Percentiles rank a stretch among this genome's conserved stretches.
phyloP scores from a whole-genome alignment of 2,113 vertebrate genomes.

The Sterrhoptilus dennistouni region DNA sequence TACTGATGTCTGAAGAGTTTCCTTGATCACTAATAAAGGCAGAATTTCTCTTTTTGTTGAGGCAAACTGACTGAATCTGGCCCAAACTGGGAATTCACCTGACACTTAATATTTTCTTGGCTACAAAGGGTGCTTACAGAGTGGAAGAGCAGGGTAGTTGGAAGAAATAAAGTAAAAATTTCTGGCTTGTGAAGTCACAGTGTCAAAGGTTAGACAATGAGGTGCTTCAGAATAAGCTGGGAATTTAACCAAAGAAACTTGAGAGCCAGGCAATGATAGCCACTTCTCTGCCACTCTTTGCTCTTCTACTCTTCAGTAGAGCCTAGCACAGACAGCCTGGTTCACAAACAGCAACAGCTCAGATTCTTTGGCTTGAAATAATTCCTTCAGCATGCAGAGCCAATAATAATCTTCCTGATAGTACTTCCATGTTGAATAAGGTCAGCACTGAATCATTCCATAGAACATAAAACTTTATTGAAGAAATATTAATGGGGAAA shows the following conservation, averaged over 20 bases:
- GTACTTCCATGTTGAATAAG: neutral
- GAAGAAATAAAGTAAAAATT: neutral
- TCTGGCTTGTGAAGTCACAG: neutral
- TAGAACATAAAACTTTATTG: neutral
- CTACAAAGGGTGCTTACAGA: neutral
- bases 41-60: neutral
- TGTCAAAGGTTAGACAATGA: neutral
- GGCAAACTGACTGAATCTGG: neutral
- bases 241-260: neutral
- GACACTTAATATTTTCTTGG: neutral
- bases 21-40: neutral
- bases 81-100: neutral
- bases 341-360: neutral
- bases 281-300: neutral
- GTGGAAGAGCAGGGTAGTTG: neutral
- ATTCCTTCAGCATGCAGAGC: neutral
- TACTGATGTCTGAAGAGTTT: neutral
- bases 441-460: neutral
- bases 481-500: neutral
- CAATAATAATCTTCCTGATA: neutral
- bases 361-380: neutral
- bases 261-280: neutral
- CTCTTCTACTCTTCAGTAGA: neutral
- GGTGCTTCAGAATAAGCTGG: neutral
- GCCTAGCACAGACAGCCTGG: neutral